phyloP scores from a whole-genome alignment of 2,888 invertebrate genomes.

The Siphlonurus alternatus region DNA sequence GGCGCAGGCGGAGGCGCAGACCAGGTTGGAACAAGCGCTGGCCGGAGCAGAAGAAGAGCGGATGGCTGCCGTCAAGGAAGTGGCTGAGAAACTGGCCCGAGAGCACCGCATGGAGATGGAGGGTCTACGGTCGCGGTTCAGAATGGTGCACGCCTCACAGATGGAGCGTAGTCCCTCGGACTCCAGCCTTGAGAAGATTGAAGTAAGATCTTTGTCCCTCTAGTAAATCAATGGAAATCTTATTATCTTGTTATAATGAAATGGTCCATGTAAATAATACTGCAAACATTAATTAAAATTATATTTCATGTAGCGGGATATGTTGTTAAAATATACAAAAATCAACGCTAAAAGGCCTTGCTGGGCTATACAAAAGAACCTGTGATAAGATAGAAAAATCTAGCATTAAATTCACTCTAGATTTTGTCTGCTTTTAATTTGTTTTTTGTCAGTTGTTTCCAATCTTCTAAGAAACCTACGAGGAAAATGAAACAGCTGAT shows the following conservation, averaged over 20 bases:
- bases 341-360: too few species aligned
- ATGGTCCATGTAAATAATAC: too few species aligned
- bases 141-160: conserved; percentile 29
- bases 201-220: conserved; percentile 28
- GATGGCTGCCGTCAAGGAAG: conserved; percentile 44
- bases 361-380: too few species aligned
- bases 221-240: not conserved
- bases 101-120: conserved; percentile 66
- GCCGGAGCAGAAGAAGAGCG: conserved; percentile 28
- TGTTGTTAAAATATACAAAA: too few species aligned
- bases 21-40: conserved; percentile 18
- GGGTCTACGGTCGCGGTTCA: conserved; percentile 53
- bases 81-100: conserved; percentile 47
- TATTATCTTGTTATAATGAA: not conserved
- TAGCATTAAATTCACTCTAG: too few species aligned
- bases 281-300: too few species aligned
- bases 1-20: conserved; percentile 25
- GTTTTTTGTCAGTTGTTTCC: too few species aligned
- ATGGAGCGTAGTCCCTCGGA: conserved; percentile 65
- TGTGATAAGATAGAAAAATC: too few species aligned
- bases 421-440: too few species aligned
- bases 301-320: too few species aligned
- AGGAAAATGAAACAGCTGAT: too few species aligned
- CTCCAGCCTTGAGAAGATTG: conserved; percentile 57
- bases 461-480: too few species aligned